Evolutionary conservation across 2,888 invertebrate genomes (phyloP).

Genomic region (Nemotelus pantherinus): DNA sequence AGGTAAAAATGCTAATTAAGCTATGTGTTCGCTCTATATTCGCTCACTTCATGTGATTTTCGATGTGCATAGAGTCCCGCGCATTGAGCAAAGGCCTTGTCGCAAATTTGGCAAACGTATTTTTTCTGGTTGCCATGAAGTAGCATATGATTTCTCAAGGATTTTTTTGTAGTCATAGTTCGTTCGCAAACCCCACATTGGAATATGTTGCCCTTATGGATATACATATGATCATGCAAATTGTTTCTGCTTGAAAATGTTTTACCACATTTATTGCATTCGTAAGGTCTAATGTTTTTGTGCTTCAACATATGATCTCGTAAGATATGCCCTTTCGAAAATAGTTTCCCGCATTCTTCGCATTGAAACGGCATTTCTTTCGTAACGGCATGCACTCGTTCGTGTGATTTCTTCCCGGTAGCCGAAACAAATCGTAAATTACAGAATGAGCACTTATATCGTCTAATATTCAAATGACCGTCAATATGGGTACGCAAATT

Average conservation of each 20-base stretch:
- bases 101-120: constrained; percentile 58
- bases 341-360: constrained; percentile 51
- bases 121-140: constrained; percentile 7
- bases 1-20: no score
- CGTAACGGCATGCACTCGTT: constrained; percentile 54
- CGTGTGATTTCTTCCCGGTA: constrained; percentile 57
- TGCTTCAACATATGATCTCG: no score
- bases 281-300: no score
- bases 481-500: no score
- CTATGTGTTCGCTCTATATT: no score
- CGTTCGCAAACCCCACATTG: constrained; percentile 1
- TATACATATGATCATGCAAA: neutral
- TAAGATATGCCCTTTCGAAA: no score
- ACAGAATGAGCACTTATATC: constrained; percentile 48
- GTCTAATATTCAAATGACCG: no score
- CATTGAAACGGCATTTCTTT: constrained; percentile 58
- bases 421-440: constrained; percentile 57
- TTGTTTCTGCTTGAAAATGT: neutral
- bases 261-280: no score
- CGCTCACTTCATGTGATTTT: neutral
- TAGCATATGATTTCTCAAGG: neutral
- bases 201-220: neutral
- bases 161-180: neutral
- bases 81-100: constrained; percentile 20
- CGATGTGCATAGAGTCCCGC: constrained; percentile 8